Evolutionary conservation across 1,140 invertebrate species (phyloP).

Genomic region (Hyposmocoma kahamanoa): DNA sequence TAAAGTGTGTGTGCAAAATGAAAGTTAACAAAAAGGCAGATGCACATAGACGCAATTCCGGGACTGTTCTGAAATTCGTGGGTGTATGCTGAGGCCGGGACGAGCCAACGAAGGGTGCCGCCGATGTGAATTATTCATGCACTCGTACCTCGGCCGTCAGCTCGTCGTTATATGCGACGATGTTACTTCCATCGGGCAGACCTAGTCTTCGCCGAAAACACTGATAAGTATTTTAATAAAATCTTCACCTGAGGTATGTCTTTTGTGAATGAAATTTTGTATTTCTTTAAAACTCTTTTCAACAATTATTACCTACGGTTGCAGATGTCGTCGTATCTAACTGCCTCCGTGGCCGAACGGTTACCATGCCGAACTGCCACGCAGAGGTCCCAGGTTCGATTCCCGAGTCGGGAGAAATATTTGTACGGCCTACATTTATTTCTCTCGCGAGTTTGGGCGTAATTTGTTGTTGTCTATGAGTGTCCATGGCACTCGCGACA

Average conservation of each 20-base stretch:
- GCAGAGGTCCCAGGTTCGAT: too few relatives aligned
- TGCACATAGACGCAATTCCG: not conserved
- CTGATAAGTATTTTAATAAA: conserved; percentile 3
- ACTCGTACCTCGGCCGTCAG: conserved; percentile 36
- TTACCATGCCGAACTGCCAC: too few relatives aligned
- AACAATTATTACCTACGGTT: too few relatives aligned
- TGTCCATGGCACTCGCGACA: too few relatives aligned
- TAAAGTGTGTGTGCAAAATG: not conserved
- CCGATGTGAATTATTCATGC: conserved; percentile 55
- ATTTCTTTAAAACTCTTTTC: not conserved
- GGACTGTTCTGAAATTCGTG: conserved; percentile 21
- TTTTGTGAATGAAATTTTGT: not conserved
- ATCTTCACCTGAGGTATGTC: not conserved
- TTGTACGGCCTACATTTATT: too few relatives aligned
- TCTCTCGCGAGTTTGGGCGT: too few relatives aligned
- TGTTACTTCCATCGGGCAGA: conserved; percentile 24
- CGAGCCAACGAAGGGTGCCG: conserved; percentile 34
- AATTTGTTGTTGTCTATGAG: too few relatives aligned
- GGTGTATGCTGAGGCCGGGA: conserved; percentile 13
- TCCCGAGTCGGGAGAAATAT: too few relatives aligned
- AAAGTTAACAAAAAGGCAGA: not conserved
- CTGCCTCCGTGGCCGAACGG: too few relatives aligned
- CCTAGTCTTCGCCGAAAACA: not conserved
- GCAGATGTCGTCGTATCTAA: too few relatives aligned
- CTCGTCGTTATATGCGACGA: conserved; percentile 32